These are phyloP conservation scores for Parapristionchus giblindavisi DNA, from an alignment of 2,888 invertebrate genomes.

Conservation along the genomic window DNA sequence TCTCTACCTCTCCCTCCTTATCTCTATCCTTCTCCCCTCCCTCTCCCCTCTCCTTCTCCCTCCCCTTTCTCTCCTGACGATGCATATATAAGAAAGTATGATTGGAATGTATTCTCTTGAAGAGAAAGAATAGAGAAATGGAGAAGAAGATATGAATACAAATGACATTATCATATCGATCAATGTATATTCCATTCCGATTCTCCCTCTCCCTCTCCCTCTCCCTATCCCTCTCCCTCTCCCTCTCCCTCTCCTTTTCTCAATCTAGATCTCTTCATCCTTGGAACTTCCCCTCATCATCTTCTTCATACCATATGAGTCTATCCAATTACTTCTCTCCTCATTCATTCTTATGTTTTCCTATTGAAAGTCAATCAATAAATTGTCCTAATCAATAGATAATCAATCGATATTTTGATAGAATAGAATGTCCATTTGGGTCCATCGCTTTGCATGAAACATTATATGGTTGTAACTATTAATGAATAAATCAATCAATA, in stretches of 20 bases:
- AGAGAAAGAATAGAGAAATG: neutral
- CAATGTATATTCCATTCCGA: neutral
- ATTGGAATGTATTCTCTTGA: constrained; percentile 25
- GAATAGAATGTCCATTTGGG: no score
- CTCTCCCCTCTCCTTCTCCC: neutral
- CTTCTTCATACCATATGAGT: neutral
- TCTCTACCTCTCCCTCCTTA: neutral
- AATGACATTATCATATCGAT: constrained; percentile 1
- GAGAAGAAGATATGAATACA: constrained; percentile 24
- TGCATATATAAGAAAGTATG: constrained; percentile 4
- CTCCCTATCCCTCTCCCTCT: no score
- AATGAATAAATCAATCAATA: no score
- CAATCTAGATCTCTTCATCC: neutral
- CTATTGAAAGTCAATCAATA: no score
- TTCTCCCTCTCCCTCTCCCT: no score
- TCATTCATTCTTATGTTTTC: no score
- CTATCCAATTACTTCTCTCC: neutral
- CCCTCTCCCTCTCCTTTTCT: no score
- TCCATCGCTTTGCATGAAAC: no score
- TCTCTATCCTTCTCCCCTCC: neutral
- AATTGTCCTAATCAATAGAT: no score
- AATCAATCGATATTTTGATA: no score
- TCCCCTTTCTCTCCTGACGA: neutral
- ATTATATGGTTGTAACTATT: no score
- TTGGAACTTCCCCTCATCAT: constrained; percentile 4